Evolutionary conservation across 2,797 vertebrate species (phyloP), one percentile per base, ranked within the genome.

Genomic region (Peromyscus melanophrys): DNA sequence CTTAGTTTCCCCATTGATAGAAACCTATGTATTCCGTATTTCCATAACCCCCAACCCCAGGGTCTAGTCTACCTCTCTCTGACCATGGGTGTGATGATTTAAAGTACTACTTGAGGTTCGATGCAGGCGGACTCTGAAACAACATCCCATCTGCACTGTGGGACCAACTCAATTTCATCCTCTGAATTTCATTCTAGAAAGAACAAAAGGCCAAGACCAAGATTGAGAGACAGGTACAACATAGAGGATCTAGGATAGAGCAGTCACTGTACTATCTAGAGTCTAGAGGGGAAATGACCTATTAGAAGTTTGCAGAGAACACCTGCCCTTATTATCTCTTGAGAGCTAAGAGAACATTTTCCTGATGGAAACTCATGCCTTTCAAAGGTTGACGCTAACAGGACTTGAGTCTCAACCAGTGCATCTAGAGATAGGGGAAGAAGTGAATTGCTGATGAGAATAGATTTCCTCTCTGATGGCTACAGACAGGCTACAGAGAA

Each of bases 231-330:
- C 6, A 16, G 52, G 14, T 4, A 7, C 3, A 83, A 12, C 1
- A 37, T 21, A 10, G 1, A 0, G 9, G 29, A 63, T 40, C 16
- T 19, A 12, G 3, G 34, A 4, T 13, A 23, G 10, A 3, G 4
- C 4, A 17, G 82, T 29, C 16, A 6, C 6, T 31, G 3, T 43
- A 75, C 29, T 23, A 55, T 55, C 52, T 55, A 55, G 16, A 71
- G 13, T 19, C 40, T 2, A 55, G 49, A 61, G 25, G 84, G 61
- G 63, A 77, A 29, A 59, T 29, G 10, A 11, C 34, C 61, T 19
- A 4, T 3, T 7, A 40, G 49, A 89, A 25, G 16, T 29, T 16
- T 1, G 31, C 46, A 21, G 31, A 61, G 75, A 46, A 67, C 11
- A 27, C 3, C 19, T n/a, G 61, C 3, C 11, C 2, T 77, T 37